A percentile compares a stretch with the other conserved stretches of the same genome.
Conservation (phyloP, 2,113 vertebrate species). For the Oryzias curvinotus region DNA sequence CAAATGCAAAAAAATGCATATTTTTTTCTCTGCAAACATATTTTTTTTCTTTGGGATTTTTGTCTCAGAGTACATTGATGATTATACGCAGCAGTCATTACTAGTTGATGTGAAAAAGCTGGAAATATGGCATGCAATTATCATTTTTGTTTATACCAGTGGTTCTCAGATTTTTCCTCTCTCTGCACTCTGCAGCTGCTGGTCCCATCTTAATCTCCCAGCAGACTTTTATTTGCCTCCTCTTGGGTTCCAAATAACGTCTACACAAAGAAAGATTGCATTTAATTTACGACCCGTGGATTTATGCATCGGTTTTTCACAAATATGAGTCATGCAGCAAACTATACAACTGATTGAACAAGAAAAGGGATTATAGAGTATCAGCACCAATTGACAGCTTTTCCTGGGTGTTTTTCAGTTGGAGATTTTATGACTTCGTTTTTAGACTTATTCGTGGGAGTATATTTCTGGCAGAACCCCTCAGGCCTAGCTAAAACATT, state of each 20-base stretch:
- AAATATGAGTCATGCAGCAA: too few species aligned
- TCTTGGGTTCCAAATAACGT: conserved; percentile 29
- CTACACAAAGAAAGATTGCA: conserved; percentile 21
- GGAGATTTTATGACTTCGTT: not conserved
- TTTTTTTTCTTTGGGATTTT: not conserved
- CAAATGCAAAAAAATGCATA: not conserved
- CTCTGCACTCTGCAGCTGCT: conserved; percentile 40
- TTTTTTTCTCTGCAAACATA: not conserved
- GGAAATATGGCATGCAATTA: not conserved
- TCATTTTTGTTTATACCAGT: conserved; percentile 15
- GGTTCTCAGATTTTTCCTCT: not conserved
- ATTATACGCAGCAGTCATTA: not conserved
- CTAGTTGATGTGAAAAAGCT: not conserved
- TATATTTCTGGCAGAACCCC: conserved; percentile 13
- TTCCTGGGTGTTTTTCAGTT: too few species aligned
- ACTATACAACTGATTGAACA: too few species aligned
- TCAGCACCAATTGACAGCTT: too few species aligned
- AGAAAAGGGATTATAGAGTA: too few species aligned
- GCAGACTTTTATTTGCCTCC: conserved; percentile 41
- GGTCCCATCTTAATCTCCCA: conserved; percentile 49
- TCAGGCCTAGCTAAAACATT: conserved; percentile 8
- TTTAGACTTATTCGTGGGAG: conserved; percentile 10
- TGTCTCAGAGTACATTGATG: not conserved
- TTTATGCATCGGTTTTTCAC: not conserved
- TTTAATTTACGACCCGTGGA: conserved; percentile 34